Evolutionary conservation across 2,888 invertebrate species (phyloP).

Genomic region (Plagodis pulveraria): DNA sequence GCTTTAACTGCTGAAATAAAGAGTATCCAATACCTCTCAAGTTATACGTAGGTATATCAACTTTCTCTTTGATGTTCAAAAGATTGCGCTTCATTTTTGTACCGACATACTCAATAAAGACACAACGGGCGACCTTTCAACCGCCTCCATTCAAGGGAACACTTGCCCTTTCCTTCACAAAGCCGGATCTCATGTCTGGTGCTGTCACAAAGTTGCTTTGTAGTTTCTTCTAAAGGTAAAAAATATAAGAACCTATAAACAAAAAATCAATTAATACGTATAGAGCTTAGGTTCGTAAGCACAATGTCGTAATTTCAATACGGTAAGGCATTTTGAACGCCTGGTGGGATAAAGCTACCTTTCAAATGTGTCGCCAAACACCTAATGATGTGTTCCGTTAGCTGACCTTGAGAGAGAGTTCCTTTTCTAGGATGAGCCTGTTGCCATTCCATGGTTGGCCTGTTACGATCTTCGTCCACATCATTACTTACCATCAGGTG

Average conservation of each 20-base stretch:
- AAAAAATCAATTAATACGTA: too few species aligned
- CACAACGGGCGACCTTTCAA: constrained; percentile 70
- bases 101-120: constrained; percentile 63
- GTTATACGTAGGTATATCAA: constrained; percentile 7
- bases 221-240: constrained; percentile 36
- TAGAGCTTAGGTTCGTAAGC: too few species aligned
- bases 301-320: too few species aligned
- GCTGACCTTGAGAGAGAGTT: too few species aligned
- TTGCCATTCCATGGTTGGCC: too few species aligned
- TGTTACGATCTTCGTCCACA: too few species aligned
- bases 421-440: too few species aligned
- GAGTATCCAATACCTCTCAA: constrained; percentile 10
- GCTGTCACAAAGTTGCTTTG: constrained; percentile 52
- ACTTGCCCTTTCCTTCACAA: constrained; percentile 72
- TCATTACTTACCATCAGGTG: too few species aligned
- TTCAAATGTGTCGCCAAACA: too few species aligned
- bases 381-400: too few species aligned
- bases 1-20: constrained; percentile 16
- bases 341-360: too few species aligned
- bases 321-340: too few species aligned
- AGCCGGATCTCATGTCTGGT: constrained; percentile 52
- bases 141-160: constrained; percentile 61
- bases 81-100: constrained; percentile 53
- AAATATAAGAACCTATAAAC: constrained; percentile 7
- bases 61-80: constrained; percentile 34